phyloP scores from a whole-genome alignment of 37 sponge, comb jelly and placozoan species.

The Eunapius fragilis region DNA sequence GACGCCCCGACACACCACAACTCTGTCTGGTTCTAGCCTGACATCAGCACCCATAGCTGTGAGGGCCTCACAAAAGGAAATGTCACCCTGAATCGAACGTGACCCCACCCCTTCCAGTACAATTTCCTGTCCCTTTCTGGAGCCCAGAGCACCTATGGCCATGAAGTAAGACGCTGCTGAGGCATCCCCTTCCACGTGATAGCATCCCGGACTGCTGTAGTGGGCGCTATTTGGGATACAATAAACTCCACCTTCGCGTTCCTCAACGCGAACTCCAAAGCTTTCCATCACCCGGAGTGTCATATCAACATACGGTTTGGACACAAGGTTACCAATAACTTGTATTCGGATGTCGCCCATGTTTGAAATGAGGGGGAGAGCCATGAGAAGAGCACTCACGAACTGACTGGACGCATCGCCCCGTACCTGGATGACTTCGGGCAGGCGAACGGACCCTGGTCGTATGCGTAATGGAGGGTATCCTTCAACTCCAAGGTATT shows the following conservation, averaged over 20 bases:
- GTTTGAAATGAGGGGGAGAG: not conserved
- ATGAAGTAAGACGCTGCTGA: not conserved
- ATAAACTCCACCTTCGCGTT: not conserved
- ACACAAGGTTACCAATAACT: not conserved
- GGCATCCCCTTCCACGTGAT: not conserved
- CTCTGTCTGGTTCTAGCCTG: not conserved
- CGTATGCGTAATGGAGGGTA: too few relatives aligned
- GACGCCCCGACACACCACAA: not conserved
- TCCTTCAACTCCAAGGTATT: too few relatives aligned
- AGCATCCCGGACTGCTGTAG: not conserved
- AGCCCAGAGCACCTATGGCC: not conserved
- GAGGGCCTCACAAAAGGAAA: not conserved
- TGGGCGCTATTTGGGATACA: not conserved
- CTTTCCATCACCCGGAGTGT: not conserved
- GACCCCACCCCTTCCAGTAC: not conserved
- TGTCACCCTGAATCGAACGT: not conserved
- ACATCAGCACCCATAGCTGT: not conserved
- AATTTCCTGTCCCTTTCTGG: not conserved
- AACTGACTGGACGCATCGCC: not conserved
- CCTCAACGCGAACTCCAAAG: not conserved
- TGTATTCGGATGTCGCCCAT: not conserved
- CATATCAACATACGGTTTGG: not conserved
- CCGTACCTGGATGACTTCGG: not conserved
- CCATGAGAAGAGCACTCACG: not conserved
- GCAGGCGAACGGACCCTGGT: too few relatives aligned